A percentile compares a stretch with the other conserved stretches of the same genome.
These are phyloP conservation scores for Sarcophaga subvicina DNA, from an alignment of 2,888 invertebrate genomes.

Conservation along the genomic window DNA sequence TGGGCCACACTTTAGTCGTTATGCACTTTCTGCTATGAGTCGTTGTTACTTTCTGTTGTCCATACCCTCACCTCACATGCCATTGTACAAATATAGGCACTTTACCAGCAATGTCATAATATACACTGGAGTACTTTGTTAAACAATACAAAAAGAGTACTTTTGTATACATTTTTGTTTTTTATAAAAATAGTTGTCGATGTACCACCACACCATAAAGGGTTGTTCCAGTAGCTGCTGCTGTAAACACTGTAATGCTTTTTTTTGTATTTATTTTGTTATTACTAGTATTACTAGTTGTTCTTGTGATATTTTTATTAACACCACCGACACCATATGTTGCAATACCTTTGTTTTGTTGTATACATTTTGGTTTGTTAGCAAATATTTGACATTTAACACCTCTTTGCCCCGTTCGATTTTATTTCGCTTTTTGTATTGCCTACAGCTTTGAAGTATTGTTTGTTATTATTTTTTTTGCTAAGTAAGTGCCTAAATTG, in stretches of 20 bases:
- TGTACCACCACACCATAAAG: not conserved
- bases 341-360: constrained; percentile 29
- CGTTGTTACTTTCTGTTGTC: not conserved
- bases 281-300: not conserved
- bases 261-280: constrained; percentile 32
- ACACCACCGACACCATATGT: constrained; percentile 50
- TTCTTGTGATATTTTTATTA: constrained; percentile 46
- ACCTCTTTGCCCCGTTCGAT: constrained; percentile 41
- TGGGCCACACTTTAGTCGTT: constrained; percentile 44
- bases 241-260: not conserved
- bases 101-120: not conserved
- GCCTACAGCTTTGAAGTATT: not conserved
- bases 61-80: not conserved
- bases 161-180: not conserved
- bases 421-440: too few species aligned
- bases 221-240: not conserved
- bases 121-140: too few species aligned
- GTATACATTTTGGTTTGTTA: constrained; percentile 47
- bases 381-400: constrained; percentile 65
- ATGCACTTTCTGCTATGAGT: not conserved
- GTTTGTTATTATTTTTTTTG: constrained; percentile 16
- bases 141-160: not conserved
- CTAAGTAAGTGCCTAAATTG: constrained; percentile 34
- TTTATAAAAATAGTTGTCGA: not conserved
- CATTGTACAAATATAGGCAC: not conserved